phyloP scores from a whole-genome alignment of 1,140 invertebrate genomes.

The Drosophila kurseongensis region DNA sequence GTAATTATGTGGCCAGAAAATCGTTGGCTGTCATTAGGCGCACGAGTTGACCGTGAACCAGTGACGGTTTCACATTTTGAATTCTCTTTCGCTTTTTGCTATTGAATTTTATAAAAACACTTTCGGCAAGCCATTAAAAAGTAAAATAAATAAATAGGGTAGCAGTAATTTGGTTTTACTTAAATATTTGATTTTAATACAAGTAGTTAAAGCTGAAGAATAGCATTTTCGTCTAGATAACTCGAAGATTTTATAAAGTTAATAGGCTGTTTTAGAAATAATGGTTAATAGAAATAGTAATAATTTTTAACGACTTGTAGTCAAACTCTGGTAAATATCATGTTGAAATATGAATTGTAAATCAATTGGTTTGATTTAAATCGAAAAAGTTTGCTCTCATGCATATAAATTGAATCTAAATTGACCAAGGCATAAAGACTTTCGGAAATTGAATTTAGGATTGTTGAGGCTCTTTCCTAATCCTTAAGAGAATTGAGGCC shows the following conservation, averaged over 20 bases:
- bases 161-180: not conserved
- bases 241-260: too few relatives aligned
- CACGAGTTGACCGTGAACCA: slow-evolving; percentile 81
- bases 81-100: slow-evolving; percentile 26
- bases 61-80: slow-evolving; percentile 49
- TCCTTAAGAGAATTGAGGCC: not conserved
- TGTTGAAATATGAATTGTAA: too few relatives aligned
- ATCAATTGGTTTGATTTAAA: too few relatives aligned
- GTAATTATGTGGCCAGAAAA: slow-evolving; percentile 58
- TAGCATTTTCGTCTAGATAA: too few relatives aligned
- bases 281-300: too few relatives aligned
- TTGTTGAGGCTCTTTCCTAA: not conserved
- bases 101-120: slow-evolving; percentile 29
- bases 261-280: too few relatives aligned
- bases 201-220: not conserved
- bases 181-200: not conserved
- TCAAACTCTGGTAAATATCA: too few relatives aligned
- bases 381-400: not conserved
- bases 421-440: not conserved
- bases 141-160: slow-evolving; percentile 6
- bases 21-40: slow-evolving; percentile 67
- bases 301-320: too few relatives aligned
- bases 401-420: not conserved
- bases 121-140: slow-evolving; percentile 47
- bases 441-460: not conserved